Percentiles rank a stretch among this genome's conserved stretches.
Evolutionary conservation across 2,888 invertebrate genomes (phyloP).

Genomic region (Hybos culiciformis): DNA sequence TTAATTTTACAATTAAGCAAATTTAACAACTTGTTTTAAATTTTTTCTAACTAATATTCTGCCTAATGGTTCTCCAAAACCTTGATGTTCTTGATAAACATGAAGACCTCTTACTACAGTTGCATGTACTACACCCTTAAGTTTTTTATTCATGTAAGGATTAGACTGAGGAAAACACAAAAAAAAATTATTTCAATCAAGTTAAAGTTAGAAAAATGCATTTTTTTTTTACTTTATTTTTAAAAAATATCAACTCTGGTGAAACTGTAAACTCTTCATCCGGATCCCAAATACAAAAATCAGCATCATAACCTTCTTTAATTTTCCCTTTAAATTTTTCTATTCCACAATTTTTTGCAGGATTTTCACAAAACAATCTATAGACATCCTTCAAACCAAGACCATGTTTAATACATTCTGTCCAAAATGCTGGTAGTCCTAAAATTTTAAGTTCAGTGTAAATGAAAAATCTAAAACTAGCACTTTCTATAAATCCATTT

Average conservation of each 20-base stretch:
- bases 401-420: constrained; percentile 41
- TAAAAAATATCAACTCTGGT: constrained; percentile 46
- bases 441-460: too few relatives aligned
- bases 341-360: constrained; percentile 49
- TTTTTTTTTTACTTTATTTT: constrained; percentile 45
- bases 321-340: constrained; percentile 47
- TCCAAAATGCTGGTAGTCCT: constrained; percentile 58
- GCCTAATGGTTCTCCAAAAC: constrained; percentile 33
- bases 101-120: constrained; percentile 52
- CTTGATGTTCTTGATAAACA: constrained; percentile 38
- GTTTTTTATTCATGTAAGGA: constrained; percentile 46
- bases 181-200: constrained; percentile 11
- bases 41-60: constrained; percentile 29
- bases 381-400: constrained; percentile 42
- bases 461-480: too few relatives aligned
- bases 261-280: constrained; percentile 44
- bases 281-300: constrained; percentile 58
- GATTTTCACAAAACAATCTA: constrained; percentile 44
- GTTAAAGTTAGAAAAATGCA: neutral
- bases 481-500: too few relatives aligned
- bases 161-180: constrained; percentile 39
- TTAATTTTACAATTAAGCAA: too few relatives aligned
- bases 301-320: constrained; percentile 50
- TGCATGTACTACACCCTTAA: constrained; percentile 48
- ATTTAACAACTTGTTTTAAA: constrained; percentile 30